A percentile compares a stretch with the other conserved stretches of the same genome.
Evolutionary conservation across 1,140 invertebrate genomes (phyloP).

Genomic region (Eumaeus atala): DNA sequence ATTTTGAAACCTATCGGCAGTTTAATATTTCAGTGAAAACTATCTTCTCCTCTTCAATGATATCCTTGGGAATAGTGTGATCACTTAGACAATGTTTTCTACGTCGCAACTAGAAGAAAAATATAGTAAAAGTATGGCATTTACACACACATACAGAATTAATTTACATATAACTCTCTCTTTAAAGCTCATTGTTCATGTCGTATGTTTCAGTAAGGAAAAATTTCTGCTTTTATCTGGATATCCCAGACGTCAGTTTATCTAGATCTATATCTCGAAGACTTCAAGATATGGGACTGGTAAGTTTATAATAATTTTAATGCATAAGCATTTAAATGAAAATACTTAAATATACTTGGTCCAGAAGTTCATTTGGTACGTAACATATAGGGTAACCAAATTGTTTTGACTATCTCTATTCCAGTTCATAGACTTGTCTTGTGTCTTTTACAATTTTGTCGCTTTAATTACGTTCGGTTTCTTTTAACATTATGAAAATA

Average conservation of each 20-base stretch:
- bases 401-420: neutral
- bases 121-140: conserved; percentile 54
- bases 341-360: neutral
- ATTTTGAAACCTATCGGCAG: neutral
- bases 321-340: neutral
- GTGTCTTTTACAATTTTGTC: conserved; percentile 5
- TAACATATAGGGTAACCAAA: neutral
- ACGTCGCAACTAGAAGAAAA: conserved; percentile 60
- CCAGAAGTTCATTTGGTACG: neutral
- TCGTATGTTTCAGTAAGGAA: conserved; percentile 51
- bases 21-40: neutral
- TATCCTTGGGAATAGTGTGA: conserved; percentile 7
- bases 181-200: conserved; percentile 8
- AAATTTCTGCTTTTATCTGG: conserved; percentile 81
- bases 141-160: conserved; percentile 28
- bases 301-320: conserved; percentile 57
- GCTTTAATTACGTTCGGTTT: neutral
- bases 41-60: neutral
- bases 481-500: neutral
- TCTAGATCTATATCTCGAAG: conserved; percentile 77
- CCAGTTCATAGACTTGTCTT: neutral
- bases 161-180: conserved; percentile 20
- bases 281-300: conserved; percentile 80
- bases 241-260: conserved; percentile 79
- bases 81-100: conserved; percentile 52